Conservation (phyloP, 2,888 invertebrate genomes). For the Spialia ferax region DNA sequence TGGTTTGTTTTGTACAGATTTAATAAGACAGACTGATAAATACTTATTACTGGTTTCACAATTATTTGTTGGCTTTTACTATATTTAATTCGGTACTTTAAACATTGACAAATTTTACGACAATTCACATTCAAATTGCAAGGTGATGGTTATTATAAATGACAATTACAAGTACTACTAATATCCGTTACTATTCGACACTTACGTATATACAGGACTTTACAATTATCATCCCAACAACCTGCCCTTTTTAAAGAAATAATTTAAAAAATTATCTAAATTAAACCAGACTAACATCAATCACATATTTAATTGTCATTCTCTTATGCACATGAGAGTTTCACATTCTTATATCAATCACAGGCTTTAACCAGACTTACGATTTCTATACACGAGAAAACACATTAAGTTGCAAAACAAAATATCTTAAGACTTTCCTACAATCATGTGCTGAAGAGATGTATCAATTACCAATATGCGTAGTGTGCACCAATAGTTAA, state of each 20-base stretch:
- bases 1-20: slow-evolving; percentile 84
- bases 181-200: slow-evolving; percentile 57
- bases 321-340: slow-evolving; percentile 62
- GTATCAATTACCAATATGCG: slow-evolving; percentile 68
- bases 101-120: slow-evolving; percentile 60
- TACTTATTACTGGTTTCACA: slow-evolving; percentile 82
- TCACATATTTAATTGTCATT: slow-evolving; percentile 52
- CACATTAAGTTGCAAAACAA: slow-evolving; percentile 34
- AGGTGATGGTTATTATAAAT: slow-evolving; percentile 54
- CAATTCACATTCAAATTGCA: slow-evolving; percentile 55
- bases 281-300: slow-evolving; percentile 60
- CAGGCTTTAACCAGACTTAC: slow-evolving; percentile 34
- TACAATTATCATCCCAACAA: slow-evolving; percentile 63
- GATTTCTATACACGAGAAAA: background rate
- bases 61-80: slow-evolving; percentile 70
- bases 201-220: slow-evolving; percentile 79
- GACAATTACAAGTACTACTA: slow-evolving; percentile 44
- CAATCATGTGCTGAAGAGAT: slow-evolving; percentile 61
- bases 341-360: slow-evolving; percentile 40
- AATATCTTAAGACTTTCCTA: slow-evolving; percentile 37
- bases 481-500: slow-evolving; percentile 65
- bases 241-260: slow-evolving; percentile 70
- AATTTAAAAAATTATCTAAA: slow-evolving; percentile 68
- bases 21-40: slow-evolving; percentile 85
- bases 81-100: slow-evolving; percentile 77